Evolutionary conservation across 2,797 vertebrate genomes (phyloP), one percentile per base, ranked within the genome.

Genomic region (Sebastes itinus): DNA sequence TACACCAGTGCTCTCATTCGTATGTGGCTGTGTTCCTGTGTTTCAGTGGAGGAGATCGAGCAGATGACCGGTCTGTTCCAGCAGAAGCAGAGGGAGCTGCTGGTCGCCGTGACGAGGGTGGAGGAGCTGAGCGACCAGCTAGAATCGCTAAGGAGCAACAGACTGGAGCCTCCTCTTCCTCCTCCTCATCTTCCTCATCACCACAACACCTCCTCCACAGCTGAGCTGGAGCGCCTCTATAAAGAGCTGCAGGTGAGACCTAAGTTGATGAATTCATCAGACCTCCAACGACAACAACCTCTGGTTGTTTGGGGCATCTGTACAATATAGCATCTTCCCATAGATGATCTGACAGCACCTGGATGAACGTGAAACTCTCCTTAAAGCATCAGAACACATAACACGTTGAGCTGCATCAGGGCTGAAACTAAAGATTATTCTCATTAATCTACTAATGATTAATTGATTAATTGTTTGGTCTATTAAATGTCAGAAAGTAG

Each of bases 11-110:
- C 7, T 59, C 56, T 60, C 7, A 30, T 42, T 69, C 9, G 13
- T 59, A 18, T 46, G 0, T 46, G 13, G 7, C 35, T 61, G n/a
- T 23, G n/a, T 38, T 52, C 30, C 25, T 61, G 16, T 74, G 70
- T 80, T 46, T 25, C 72, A 99, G 98, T 98, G 96, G 98, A 99
- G 87, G 98, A 99, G 94, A 97, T 99, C 20, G 97, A 98, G 85
- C 97, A 98, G 95, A 97, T 99, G 97, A 98, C 95, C 74, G 95
- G 96, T 30, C 87, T 99, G 92, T 98, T 99, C 95, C 97, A 98
- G 95, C 97, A 97, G 88, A 99, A 99, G 92, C 98, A 99, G 95
- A 94, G 96, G 75, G 98, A 99, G 94, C 95, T 99, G 70, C 95
- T 97, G 82, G 92, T 96, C 78, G 98, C 98, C 0, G 96, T 96